phyloP scores from a whole-genome alignment of 1,140 invertebrate genomes.

The Aphaenogaster floridana region DNA sequence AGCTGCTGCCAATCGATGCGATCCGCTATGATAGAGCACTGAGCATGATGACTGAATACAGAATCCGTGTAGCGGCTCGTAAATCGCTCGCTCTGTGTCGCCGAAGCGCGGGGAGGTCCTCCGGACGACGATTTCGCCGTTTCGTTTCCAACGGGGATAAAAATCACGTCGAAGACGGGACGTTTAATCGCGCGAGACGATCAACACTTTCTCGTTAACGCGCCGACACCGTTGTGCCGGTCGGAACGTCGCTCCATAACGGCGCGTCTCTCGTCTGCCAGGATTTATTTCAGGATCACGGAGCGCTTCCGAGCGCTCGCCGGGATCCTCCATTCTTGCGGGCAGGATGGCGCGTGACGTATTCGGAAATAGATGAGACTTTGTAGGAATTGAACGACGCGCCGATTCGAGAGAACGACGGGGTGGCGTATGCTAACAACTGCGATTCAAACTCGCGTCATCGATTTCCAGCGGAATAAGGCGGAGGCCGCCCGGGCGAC shows the following conservation, averaged over 20 bases:
- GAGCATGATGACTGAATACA: slow-evolving; percentile 61
- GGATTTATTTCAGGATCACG: slow-evolving; percentile 54
- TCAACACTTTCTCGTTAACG: slow-evolving; percentile 47
- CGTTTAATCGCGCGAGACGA: slow-evolving; percentile 37
- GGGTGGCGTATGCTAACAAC: slow-evolving; percentile 53
- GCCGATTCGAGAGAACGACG: slow-evolving; percentile 35
- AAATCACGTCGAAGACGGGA: slow-evolving; percentile 22
- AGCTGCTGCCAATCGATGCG: slow-evolving; percentile 31
- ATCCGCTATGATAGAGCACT: slow-evolving; percentile 58
- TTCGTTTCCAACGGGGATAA: slow-evolving; percentile 34
- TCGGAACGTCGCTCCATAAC: background rate
- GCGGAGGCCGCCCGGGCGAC: background rate
- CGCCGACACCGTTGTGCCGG: slow-evolving; percentile 8
- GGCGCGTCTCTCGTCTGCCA: background rate
- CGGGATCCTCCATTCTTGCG: slow-evolving; percentile 23
- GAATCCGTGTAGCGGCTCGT: slow-evolving; percentile 57
- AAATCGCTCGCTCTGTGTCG: slow-evolving; percentile 54
- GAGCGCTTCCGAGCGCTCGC: background rate
- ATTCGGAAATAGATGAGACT: slow-evolving; percentile 55
- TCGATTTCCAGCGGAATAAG: slow-evolving; percentile 55
- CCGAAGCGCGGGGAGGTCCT: slow-evolving; percentile 22
- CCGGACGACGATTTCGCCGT: background rate
- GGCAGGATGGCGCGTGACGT: slow-evolving; percentile 22
- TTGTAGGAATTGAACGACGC: slow-evolving; percentile 53
- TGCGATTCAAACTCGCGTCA: slow-evolving; percentile 53